Base-by-base conservation (phyloP, 2,797 vertebrate genomes). In the Heteromormyrus szaboi region DNA sequence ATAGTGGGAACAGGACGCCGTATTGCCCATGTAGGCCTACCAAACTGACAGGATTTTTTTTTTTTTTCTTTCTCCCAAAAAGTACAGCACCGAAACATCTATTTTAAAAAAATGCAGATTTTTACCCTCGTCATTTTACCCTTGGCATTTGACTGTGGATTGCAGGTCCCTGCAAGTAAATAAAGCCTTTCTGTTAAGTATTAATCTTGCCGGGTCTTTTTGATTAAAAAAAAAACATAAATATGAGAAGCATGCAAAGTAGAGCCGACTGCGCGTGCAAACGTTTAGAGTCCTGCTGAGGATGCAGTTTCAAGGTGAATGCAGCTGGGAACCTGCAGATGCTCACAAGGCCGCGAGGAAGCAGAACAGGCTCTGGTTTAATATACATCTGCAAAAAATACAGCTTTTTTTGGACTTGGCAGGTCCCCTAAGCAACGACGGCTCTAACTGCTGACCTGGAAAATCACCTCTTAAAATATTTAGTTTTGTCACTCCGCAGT, bases 151-250 rank as follows among this genome's bases (percentile, higher is more conserved):
- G 19, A 37, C 79, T 48, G 19, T 8, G 44, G 59, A 65, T 25
- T 56, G 59, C 12, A 41, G 37, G n/a, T 72, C 87, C 83, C 53
- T 83, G 25, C 89, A 83, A 85, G 54, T 84, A 62, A 65, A 86
- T 81, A 17, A 68, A 86, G 29, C 19, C 86, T 79, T 85, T 86
- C 53, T 54, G 53, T 87, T 83, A 88, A 76, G 85, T 50, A 76
- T 81, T 91, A 87, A 89, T 84, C 85, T 90, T 89, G 48, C 89
- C 85, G 53, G 68, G 51, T 14, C 72, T 88, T 72, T 17, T 65
- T 83, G 65, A 79, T 87, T 90, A 54, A 29, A 89, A 89, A 89
- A 25, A 4, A 44, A 84, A 17, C 41, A 9, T 62, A 44, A 33
- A 29, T 68, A 29, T 84, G 7, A 33, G 17, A 37, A 56, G 46